Evolutionary conservation across 2,797 vertebrate genomes (phyloP), one percentile per base, ranked within the genome.

Genomic region (Kryptolebias ocellatus): DNA sequence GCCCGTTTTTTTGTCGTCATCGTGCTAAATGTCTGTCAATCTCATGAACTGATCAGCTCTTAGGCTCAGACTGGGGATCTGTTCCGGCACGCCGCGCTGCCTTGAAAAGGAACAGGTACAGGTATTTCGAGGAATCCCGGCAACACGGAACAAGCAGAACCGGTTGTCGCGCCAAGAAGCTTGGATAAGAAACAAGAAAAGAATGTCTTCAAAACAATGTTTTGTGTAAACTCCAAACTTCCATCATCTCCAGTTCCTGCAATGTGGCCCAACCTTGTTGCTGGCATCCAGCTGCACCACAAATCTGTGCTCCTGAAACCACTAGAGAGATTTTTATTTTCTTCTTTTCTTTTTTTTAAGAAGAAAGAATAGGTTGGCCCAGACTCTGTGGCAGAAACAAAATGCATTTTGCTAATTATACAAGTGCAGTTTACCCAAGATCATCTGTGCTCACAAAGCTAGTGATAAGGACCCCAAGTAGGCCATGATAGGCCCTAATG

Each of bases 301-400:
- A 5, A 39, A 10, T 45, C n/a, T 7, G 28, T n/a, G 4, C 45
- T 60, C 18, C 20, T 16, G 5, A 50, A 4, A 14, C 42, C 4
- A 37, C 16, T 37, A 15, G n/a, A 53, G 57, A 31, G 47, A 64
- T 24, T 31, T 28, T 16, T 28, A 4, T 17, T 39, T 42, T 64
- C 20, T 24, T 24, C 20, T 24, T 24, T 24, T 24, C 2, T 24
- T 24, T 24, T 24, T 24, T 24, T 24, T 24, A 24, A 24, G 20
- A 29, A 9, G 42, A 53, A 31, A 54, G 15, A 18, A 51, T 49
- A 31, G 39, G 0, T 4, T 67, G 51, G 69, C 50, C 69, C 5
- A n/a, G 14, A 64, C 37, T 70, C 56, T 66, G 79, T 66, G 60
- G 74, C 57, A 29, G 34, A 61, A n/a, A 17, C 46, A 20, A 60